Base-by-base conservation (phyloP, 2,888 invertebrate genomes). In the Euphydryas editha region DNA sequence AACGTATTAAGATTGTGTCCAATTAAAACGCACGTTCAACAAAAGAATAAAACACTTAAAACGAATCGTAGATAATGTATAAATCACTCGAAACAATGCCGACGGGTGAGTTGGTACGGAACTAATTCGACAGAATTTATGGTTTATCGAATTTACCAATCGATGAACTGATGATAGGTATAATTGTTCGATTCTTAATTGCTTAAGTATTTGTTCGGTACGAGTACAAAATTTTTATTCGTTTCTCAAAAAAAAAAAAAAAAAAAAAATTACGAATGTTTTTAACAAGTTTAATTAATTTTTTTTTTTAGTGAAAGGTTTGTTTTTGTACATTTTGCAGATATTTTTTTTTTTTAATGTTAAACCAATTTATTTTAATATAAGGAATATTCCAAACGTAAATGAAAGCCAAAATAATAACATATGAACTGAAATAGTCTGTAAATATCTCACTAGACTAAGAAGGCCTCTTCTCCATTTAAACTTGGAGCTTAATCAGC, bases 101-200 rank as follows among this genome's bases (percentile, higher is more conserved):
- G 62, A 59, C 24, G 56, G 59, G 59, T 70, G 68, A 65, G 57
- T 68, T 68, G 70, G 69, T 72, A 67, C 68, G 69, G 63, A 70
- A 70, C 70, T 69, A 74, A 76, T 73, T 69, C 65, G 59, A 51
- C 49, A 67, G 68, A 71, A 68, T 65, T 64, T 74, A 75, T 76
- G 68, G 71, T 73, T 76, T 72, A 71, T 42, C 65, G 68, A 73
- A 72, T 68, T 63, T 55, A 67, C 56, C 63, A 72, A 73, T 73
- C 69, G 69, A 75, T 71, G 68, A 68, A 51, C 49, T 20, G 54
- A 54, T 54, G 30, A 54, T 56, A 59, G 42, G 42, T 64, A 70
- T 69, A 67, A 68, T 72, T 67, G 44, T 30, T 54, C 57, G 24
- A 4, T 61, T 37, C 18, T 60, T 60, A 60, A 65, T 65, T 60